These are phyloP conservation scores for Formica aserva DNA, from an alignment of 2,888 invertebrate species.

Conservation along the genomic window DNA sequence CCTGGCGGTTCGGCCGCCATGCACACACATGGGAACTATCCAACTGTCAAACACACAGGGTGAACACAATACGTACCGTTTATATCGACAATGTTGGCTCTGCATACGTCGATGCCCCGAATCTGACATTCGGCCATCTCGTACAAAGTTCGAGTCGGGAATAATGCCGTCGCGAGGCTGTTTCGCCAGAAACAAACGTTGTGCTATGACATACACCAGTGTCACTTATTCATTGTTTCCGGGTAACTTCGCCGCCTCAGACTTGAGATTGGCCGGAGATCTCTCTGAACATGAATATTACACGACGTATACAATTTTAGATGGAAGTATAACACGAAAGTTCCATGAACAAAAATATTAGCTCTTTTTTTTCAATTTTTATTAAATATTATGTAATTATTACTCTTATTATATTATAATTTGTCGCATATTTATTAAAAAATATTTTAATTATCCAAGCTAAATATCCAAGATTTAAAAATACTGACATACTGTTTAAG, in stretches of 20 bases:
- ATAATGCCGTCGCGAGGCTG: constrained; percentile 38
- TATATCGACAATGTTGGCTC: constrained; percentile 42
- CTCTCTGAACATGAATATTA: neutral
- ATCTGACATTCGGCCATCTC: constrained; percentile 51
- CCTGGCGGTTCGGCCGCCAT: neutral
- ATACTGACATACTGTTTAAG: too few relatives aligned
- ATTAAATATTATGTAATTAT: neutral
- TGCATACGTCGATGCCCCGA: constrained; percentile 65
- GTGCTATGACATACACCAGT: neutral
- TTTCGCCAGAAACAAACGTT: constrained; percentile 63
- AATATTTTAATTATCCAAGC: neutral
- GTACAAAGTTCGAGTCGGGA: constrained; percentile 15
- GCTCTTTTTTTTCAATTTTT: neutral
- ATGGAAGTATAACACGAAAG: neutral
- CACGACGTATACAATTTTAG: neutral
- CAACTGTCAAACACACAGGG: constrained; percentile 68
- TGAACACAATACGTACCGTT: constrained; percentile 52
- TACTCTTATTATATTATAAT: neutral
- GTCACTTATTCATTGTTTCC: constrained; percentile 28
- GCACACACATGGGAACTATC: constrained; percentile 23
- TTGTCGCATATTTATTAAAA: neutral
- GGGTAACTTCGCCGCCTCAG: neutral
- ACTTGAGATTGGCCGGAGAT: constrained; percentile 4
- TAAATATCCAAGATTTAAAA: too few relatives aligned
- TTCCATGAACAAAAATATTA: neutral